These are phyloP conservation scores for Melangyna quadrimaculata DNA, from an alignment of 2,888 invertebrate genomes.

Conservation along the genomic window DNA sequence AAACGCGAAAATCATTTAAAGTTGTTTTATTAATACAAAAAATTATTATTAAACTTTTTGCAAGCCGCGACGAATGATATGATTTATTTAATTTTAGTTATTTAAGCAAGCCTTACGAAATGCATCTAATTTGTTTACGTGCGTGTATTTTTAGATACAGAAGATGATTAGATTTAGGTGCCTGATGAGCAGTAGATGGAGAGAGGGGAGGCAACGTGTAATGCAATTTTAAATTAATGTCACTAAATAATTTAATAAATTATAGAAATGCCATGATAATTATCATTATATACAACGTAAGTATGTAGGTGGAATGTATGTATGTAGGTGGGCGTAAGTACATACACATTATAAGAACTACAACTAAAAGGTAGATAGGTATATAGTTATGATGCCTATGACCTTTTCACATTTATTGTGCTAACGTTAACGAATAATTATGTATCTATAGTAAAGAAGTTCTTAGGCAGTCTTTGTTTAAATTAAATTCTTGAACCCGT, in stretches of 20 bases:
- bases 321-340: background rate
- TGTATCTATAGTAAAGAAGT: too few relatives aligned
- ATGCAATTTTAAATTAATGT: constrained; percentile 30
- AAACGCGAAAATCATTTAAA: constrained; percentile 22
- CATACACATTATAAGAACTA: background rate
- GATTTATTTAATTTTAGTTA: constrained; percentile 49
- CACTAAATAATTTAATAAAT: constrained; percentile 64
- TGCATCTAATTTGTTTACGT: constrained; percentile 39
- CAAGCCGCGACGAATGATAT: background rate
- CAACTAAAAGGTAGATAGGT: background rate
- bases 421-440: too few relatives aligned
- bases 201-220: background rate
- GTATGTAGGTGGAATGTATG: background rate
- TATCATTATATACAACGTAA: background rate
- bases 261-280: constrained; percentile 21
- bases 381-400: background rate
- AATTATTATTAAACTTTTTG: background rate
- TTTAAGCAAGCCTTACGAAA: constrained; percentile 16
- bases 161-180: constrained; percentile 3
- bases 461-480: too few relatives aligned
- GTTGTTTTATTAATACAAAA: constrained; percentile 22
- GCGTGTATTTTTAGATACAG: constrained; percentile 44
- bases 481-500: too few relatives aligned
- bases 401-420: background rate
- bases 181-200: background rate